phyloP scores from a whole-genome alignment of 2,797 vertebrate species.

The Sebastes iracundus region DNA sequence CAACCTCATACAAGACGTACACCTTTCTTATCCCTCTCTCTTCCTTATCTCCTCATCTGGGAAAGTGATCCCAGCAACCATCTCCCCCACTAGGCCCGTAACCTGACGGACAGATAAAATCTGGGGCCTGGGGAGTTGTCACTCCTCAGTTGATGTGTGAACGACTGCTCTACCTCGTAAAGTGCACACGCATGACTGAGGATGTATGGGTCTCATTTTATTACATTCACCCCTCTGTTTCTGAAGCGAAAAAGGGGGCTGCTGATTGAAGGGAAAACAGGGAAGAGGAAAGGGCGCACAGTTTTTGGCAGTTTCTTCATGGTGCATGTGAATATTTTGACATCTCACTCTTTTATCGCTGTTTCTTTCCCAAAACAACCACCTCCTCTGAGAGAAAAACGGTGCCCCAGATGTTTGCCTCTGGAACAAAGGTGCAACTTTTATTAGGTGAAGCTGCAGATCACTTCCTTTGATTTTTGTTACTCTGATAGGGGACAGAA shows the following conservation, averaged over 20 bases:
- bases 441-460: neutral
- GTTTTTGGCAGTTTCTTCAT: constrained; percentile 24
- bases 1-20: constrained; percentile 20
- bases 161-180: constrained; percentile 64
- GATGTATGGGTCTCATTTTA: constrained; percentile 77
- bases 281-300: neutral
- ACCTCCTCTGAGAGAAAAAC: neutral
- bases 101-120: constrained; percentile 71
- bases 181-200: constrained; percentile 75
- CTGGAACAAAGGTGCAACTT: neutral
- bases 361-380: constrained; percentile 24
- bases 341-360: constrained; percentile 8
- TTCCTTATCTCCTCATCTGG: constrained; percentile 73
- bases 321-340: constrained; percentile 24
- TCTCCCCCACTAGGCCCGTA: constrained; percentile 46
- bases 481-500: neutral
- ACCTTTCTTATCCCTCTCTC: constrained; percentile 41
- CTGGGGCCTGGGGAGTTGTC: constrained; percentile 60
- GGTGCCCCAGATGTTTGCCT: neutral
- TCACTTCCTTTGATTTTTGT: neutral
- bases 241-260: constrained; percentile 27
- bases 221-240: constrained; percentile 64
- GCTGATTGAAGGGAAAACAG: constrained; percentile 68
- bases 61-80: constrained; percentile 55
- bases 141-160: constrained; percentile 72